Percentiles rank a stretch among this genome's conserved stretches.
phyloP scores from a whole-genome alignment of 2,888 invertebrate genomes.

The Ichneumoninae sp. region DNA sequence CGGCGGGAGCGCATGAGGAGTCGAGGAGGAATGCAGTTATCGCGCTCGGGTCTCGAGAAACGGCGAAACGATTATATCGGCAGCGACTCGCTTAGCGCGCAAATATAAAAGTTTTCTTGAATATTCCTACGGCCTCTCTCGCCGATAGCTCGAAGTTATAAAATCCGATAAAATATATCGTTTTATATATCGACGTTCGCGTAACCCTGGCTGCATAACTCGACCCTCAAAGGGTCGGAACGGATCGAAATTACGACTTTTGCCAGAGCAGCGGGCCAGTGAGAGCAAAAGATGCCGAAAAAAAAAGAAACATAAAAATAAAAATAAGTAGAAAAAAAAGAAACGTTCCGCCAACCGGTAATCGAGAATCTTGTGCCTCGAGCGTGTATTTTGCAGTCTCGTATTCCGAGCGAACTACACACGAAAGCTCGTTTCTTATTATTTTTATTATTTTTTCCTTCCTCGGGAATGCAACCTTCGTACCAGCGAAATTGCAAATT shows the following conservation, averaged over 20 bases:
- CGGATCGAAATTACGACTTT: constrained; percentile 61
- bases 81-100: constrained; percentile 20
- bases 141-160: constrained; percentile 35
- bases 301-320: constrained; percentile 4
- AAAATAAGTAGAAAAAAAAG: not conserved
- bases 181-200: constrained; percentile 62
- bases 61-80: constrained; percentile 61
- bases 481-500: not conserved
- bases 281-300: constrained; percentile 6
- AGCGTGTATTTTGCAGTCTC: constrained; percentile 36
- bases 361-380: constrained; percentile 30
- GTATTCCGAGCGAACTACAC: constrained; percentile 34
- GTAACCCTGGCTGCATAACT: constrained; percentile 52
- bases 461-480: not conserved
- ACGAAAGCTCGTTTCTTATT: constrained; percentile 4
- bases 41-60: constrained; percentile 54
- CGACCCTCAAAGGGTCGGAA: constrained; percentile 43
- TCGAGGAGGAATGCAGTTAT: constrained; percentile 62
- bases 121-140: constrained; percentile 16
- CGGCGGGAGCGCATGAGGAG: not conserved
- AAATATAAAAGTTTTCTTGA: constrained; percentile 42
- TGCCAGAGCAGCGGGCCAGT: constrained; percentile 11
- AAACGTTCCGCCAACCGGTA: constrained; percentile 43
- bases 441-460: not conserved
- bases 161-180: constrained; percentile 64